Conservation (phyloP, 2,113 vertebrate genomes). For the Scopus umbretta region DNA sequence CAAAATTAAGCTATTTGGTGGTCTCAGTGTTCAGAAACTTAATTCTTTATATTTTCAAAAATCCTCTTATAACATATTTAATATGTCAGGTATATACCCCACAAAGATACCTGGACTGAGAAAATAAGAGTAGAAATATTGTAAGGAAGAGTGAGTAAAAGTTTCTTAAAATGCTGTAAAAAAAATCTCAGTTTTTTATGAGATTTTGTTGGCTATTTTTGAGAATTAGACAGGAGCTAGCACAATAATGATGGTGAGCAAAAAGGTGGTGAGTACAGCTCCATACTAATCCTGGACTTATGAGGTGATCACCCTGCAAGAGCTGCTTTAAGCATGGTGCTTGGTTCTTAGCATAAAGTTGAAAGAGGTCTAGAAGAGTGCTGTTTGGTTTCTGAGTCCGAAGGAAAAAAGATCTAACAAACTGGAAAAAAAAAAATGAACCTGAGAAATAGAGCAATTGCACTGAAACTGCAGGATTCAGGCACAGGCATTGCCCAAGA, state of each 20-base stretch:
- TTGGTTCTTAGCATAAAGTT: background rate
- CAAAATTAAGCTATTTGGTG: background rate
- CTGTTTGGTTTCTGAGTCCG: background rate
- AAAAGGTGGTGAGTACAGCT: background rate
- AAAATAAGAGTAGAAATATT: background rate
- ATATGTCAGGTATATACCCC: background rate
- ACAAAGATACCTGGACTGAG: background rate
- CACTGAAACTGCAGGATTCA: background rate
- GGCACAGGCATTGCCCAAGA: background rate
- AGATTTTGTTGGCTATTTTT: background rate
- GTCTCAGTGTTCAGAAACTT: background rate
- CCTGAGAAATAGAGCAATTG: background rate
- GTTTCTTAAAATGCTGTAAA: background rate
- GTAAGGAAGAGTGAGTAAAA: background rate
- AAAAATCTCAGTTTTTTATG: background rate
- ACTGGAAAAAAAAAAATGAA: background rate
- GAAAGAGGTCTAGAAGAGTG: background rate
- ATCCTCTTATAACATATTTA: background rate
- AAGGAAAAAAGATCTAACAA: background rate
- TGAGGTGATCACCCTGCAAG: background rate
- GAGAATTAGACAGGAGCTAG: background rate
- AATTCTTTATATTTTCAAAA: background rate
- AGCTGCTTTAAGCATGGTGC: background rate
- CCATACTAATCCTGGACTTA: background rate
- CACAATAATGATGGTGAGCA: background rate